phyloP scores from a whole-genome alignment of 2,797 vertebrate species.

The Sebastolobus altivelis region DNA sequence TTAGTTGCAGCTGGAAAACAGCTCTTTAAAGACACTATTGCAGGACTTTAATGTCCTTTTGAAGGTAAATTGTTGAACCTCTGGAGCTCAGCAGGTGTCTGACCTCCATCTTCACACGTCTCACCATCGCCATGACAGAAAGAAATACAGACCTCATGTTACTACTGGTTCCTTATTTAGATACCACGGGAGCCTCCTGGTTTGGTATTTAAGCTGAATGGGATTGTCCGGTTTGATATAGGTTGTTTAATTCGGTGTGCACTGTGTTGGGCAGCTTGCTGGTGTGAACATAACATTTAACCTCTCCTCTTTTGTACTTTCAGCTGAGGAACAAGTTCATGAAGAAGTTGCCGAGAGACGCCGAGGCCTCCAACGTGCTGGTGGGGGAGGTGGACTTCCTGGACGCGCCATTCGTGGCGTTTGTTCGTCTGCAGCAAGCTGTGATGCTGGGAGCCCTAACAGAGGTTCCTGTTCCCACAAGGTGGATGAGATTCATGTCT shows the following conservation, averaged over 20 bases:
- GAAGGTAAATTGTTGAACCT: conserved; percentile 29
- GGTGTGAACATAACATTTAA: conserved; percentile 63
- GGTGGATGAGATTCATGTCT: conserved; percentile 81
- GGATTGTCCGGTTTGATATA: conserved; percentile 56
- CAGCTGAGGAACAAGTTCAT: conserved; percentile 99
- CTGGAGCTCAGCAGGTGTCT: conserved; percentile 34
- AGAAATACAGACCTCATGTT: conserved; percentile 30
- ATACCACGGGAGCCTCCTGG: neutral
- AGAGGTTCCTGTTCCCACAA: conserved; percentile 97
- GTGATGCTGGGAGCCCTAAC: conserved; percentile 98
- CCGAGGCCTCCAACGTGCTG: conserved; percentile 97
- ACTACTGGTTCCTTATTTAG: neutral
- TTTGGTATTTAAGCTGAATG: conserved; percentile 61
- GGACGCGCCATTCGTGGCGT: conserved; percentile 95
- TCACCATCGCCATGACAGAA: neutral
- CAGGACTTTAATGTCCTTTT: conserved; percentile 5
- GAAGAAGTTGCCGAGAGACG: conserved; percentile 98
- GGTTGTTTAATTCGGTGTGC: conserved; percentile 27
- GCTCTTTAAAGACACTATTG: neutral
- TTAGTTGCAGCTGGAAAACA: neutral
- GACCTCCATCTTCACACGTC: conserved; percentile 25
- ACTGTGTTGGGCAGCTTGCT: conserved; percentile 20
- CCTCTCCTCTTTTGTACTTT: conserved; percentile 35
- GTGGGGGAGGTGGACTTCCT: conserved; percentile 98
- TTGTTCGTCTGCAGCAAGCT: conserved; percentile 95